phyloP scores from a whole-genome alignment of 1,140 invertebrate genomes.

The Psix sp. region DNA sequence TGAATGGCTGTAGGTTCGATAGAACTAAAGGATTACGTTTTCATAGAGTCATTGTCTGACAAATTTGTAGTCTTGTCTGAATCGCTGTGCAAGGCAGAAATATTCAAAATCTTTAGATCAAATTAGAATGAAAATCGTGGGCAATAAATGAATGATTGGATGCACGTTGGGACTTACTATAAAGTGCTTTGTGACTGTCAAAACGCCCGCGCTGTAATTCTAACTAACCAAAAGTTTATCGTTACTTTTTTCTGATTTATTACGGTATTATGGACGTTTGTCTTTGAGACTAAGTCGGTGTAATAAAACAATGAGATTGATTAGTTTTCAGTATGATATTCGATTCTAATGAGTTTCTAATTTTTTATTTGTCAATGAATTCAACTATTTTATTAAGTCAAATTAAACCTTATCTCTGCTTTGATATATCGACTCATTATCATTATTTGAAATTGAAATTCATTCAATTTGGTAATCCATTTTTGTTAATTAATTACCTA shows the following conservation, averaged over 20 bases:
- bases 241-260: slow-evolving; percentile 23
- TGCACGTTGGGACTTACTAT: slow-evolving; percentile 4
- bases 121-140: slow-evolving; percentile 17
- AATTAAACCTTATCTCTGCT: too few species aligned
- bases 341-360: too few species aligned
- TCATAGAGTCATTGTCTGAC: slow-evolving; percentile 19
- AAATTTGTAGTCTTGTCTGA: slow-evolving; percentile 8
- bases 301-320: too few species aligned
- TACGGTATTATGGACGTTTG: slow-evolving; percentile 16
- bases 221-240: slow-evolving; percentile 16
- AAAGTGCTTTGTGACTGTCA: slow-evolving; percentile 18
- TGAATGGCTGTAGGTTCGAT: background rate
- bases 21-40: slow-evolving; percentile 19
- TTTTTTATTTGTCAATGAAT: too few species aligned
- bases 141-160: slow-evolving; percentile 24
- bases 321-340: too few species aligned
- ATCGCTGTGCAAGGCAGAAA: slow-evolving; percentile 5
- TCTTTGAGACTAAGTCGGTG: slow-evolving; percentile 16
- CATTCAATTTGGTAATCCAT: too few species aligned
- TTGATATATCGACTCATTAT: too few species aligned
- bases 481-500: too few species aligned
- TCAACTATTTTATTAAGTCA: too few species aligned
- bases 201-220: slow-evolving; percentile 3
- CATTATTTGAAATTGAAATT: too few species aligned
- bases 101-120: slow-evolving; percentile 4